A percentile compares a stretch with the other conserved stretches of the same genome.
These are phyloP conservation scores for Cryptocephalus moraei DNA, from an alignment of 2,888 invertebrate species.

Conservation along the genomic window DNA sequence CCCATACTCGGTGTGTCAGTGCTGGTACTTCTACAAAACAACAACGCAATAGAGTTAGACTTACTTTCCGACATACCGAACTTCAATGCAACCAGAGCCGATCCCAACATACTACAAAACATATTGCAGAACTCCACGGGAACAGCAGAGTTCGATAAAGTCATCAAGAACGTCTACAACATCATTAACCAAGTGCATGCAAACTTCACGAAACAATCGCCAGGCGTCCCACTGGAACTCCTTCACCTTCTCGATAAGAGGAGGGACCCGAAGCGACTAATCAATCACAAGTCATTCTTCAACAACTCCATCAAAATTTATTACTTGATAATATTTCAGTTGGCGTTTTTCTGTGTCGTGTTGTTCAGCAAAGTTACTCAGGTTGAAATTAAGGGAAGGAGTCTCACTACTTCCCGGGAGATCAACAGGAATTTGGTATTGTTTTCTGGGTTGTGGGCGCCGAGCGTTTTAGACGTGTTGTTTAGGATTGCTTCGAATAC, in stretches of 20 bases:
- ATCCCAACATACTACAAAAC: conserved; percentile 14
- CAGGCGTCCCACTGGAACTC: conserved; percentile 15
- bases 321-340: conserved; percentile 25
- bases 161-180: conserved; percentile 27
- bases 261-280: conserved; percentile 10
- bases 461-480: conserved; percentile 28
- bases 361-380: conserved; percentile 27
- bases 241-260: conserved; percentile 14
- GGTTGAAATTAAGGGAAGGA: conserved; percentile 15
- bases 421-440: conserved; percentile 19
- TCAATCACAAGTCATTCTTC: conserved; percentile 9
- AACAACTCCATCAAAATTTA: conserved; percentile 21
- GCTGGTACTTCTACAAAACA: conserved; percentile 13
- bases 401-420: conserved; percentile 13
- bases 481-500: conserved; percentile 19
- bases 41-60: no score
- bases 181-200: conserved; percentile 21
- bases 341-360: conserved; percentile 23
- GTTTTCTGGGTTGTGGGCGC: conserved; percentile 30
- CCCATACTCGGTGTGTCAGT: conserved; percentile 19
- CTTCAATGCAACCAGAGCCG: conserved; percentile 9
- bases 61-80: conserved; percentile 4
- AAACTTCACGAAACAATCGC: conserved; percentile 7
- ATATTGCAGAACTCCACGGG: conserved; percentile 21
- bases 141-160: conserved; percentile 21